These are phyloP conservation scores for Chionomys nivalis DNA, from an alignment of 2,113 vertebrate species.

Conservation along the genomic window DNA sequence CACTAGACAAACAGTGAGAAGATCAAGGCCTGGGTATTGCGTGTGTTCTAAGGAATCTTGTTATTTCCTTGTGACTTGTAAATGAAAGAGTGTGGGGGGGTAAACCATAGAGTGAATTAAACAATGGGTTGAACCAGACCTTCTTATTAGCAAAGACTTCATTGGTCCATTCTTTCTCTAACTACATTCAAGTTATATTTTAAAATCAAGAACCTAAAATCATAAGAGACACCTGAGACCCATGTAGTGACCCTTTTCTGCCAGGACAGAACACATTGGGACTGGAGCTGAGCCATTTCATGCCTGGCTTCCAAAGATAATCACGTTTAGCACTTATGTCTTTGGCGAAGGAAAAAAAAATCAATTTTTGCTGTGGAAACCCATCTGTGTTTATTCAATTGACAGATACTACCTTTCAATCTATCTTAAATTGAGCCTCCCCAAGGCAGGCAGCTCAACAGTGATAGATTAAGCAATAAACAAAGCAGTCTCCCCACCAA, in stretches of 20 bases:
- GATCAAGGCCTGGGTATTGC: background rate
- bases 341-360: constrained; percentile 62
- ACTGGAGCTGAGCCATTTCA: constrained; percentile 71
- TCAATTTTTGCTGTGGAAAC: constrained; percentile 78
- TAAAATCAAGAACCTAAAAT: constrained; percentile 41
- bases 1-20: background rate
- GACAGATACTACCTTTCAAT: constrained; percentile 74
- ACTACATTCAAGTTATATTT: constrained; percentile 1
- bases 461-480: constrained; percentile 81
- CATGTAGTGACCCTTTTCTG: background rate
- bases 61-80: background rate
- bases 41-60: constrained; percentile 22
- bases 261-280: background rate
- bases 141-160: background rate
- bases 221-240: background rate
- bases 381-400: constrained; percentile 81
- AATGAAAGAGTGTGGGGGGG: background rate
- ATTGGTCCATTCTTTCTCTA: background rate
- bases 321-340: constrained; percentile 72
- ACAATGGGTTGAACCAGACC: background rate
- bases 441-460: constrained; percentile 75
- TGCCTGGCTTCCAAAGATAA: constrained; percentile 77
- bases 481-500: constrained; percentile 60
- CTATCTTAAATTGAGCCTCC: constrained; percentile 77
- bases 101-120: constrained; percentile 43